Percentiles rank a stretch among this genome's conserved stretches.
Evolutionary conservation across 2,113 vertebrate species (phyloP).

Genomic region (Zapornia atra): DNA sequence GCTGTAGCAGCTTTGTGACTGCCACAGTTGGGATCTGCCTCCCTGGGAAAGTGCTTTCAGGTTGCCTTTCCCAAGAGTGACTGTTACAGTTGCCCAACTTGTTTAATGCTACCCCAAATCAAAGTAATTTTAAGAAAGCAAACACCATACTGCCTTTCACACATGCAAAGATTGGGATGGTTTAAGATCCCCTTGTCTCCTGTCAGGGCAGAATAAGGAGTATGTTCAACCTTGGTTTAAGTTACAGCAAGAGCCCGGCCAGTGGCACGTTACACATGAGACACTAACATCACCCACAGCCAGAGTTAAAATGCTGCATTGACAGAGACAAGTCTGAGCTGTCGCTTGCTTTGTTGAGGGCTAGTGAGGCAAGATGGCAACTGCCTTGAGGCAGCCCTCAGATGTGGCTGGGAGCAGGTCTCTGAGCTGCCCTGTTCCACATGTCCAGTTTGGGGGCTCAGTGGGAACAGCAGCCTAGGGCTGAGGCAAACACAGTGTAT

Average conservation of each 20-base stretch:
- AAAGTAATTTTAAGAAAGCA: background rate
- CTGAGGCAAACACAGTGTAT: background rate
- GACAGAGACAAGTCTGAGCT: background rate
- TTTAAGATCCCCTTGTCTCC: background rate
- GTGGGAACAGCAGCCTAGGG: background rate
- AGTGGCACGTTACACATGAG: background rate
- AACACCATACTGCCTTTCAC: background rate
- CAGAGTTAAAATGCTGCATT: background rate
- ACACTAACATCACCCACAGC: background rate
- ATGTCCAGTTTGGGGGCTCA: accelerated
- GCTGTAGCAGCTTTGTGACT: constrained; percentile 36
- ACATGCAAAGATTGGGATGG: background rate
- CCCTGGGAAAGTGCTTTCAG: constrained; percentile 17
- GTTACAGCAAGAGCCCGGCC: background rate
- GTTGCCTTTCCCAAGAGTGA: background rate
- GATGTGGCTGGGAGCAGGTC: background rate
- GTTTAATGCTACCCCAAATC: background rate
- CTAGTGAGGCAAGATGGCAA: background rate
- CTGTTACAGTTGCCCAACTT: background rate
- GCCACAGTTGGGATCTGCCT: background rate
- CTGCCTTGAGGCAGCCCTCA: background rate
- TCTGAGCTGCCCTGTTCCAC: background rate
- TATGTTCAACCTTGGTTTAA: background rate
- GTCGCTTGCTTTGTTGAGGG: background rate
- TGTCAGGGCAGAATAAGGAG: background rate